phyloP scores from a whole-genome alignment of 2,888 invertebrate species.

The Megastigmus dorsalis region DNA sequence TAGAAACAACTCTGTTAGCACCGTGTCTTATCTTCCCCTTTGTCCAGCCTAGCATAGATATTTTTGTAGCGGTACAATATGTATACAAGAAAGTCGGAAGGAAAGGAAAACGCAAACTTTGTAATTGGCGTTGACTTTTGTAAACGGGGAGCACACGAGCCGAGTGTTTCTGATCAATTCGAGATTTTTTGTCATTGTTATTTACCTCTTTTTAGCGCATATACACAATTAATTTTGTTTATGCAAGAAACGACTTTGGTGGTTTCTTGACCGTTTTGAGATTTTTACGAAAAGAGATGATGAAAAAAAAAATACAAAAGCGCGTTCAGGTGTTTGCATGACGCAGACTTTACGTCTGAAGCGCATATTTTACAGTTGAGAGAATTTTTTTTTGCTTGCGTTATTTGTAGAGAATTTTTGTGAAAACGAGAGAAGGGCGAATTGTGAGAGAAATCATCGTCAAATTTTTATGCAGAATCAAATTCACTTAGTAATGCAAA shows the following conservation, averaged over 20 bases:
- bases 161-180: conserved; percentile 47
- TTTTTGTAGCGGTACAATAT: conserved; percentile 55
- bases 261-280: conserved; percentile 16
- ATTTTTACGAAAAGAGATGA: conserved; percentile 35
- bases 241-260: conserved; percentile 29
- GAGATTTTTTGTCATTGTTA: conserved; percentile 36
- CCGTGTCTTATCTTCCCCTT: conserved; percentile 42
- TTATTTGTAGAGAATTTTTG: conserved; percentile 37
- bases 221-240: conserved; percentile 22
- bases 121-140: conserved; percentile 43
- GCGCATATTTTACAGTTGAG: conserved; percentile 4
- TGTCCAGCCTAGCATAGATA: conserved; percentile 54
- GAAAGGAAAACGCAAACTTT: conserved; percentile 35
- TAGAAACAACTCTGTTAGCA: conserved; percentile 52
- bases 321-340: conserved; percentile 21
- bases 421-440: conserved; percentile 10
- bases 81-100: conserved; percentile 33
- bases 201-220: conserved; percentile 30
- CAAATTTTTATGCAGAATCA: conserved; percentile 52
- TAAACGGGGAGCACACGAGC: conserved; percentile 28
- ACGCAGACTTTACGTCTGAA: conserved; percentile 10
- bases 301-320: too few species aligned
- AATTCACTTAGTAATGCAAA: conserved; percentile 49
- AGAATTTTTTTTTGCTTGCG: conserved; percentile 31
- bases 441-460: conserved; percentile 35